Evolutionary conservation across 2,113 vertebrate genomes (phyloP), one percentile per base, ranked within the genome.

Genomic region (Hippoglossus stenolepis): DNA sequence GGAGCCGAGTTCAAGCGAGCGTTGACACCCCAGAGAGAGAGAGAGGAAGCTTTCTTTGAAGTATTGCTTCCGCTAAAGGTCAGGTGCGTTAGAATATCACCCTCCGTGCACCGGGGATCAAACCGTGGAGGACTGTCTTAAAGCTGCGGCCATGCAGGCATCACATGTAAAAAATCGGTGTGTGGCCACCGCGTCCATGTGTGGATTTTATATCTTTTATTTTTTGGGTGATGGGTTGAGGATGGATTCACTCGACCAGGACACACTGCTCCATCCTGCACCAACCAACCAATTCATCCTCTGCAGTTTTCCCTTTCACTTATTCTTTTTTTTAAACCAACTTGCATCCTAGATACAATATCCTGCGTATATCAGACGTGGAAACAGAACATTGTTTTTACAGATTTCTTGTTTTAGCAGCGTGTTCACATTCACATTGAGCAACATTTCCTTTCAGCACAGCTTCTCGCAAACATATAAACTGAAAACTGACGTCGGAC

Each of bases 391-490:
- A 23, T 21, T 23, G 35, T 66, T 53, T 7, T 13, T 3, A n/a
- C 40, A 53, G 28, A 64, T 21, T 14, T 69, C 13, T 64, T 53
- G n/a, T 58, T 72, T 77, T 65, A 65, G 63, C 78, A 66, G 26
- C 57, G n/a, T 75, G 77, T 81, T 66, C 64, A 77, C 47, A 53
- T 80, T 75, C 28, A 80, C 84, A 80, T 61, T 56, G 53, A 80
- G 73, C 72, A 74, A 53, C 68, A 21, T 88, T 89, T 89, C 66
- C 53, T 82, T 79, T 80, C 69, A 78, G 73, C 85, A 80, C 76
- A 53, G 65, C 72, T 78, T 40, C 62, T 78, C 65, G 73, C 70
- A 31, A 28, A 65, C 79, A 47, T 65, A 10, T 73, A 47, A 49
- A 56, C 75, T 70, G 23, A 45, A 60, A 68, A 69, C 21, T 23